phyloP scores from a whole-genome alignment of 2,797 vertebrate species.

The Pseudochaenichthys georgianus region DNA sequence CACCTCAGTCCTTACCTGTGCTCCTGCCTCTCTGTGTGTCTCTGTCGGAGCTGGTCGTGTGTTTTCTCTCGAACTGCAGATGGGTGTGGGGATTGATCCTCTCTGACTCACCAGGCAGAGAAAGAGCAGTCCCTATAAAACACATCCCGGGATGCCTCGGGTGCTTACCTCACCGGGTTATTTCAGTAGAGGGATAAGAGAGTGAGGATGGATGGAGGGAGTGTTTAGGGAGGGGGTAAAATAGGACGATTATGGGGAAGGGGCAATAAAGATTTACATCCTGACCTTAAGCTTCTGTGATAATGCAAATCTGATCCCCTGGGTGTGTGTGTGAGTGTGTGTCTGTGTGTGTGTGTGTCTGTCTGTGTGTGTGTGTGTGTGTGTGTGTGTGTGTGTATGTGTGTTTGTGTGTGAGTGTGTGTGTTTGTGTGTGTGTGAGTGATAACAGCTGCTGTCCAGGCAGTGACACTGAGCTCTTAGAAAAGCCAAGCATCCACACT shows the following conservation, averaged over 20 bases:
- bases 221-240: conserved; percentile 40
- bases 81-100: conserved; percentile 52
- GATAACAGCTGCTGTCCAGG: conserved; percentile 69
- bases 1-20: conserved; percentile 62
- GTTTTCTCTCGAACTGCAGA: conserved; percentile 42
- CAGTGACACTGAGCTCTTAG: conserved; percentile 43
- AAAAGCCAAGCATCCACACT: conserved; percentile 43
- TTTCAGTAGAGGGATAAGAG: conserved; percentile 78
- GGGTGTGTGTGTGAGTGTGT: conserved; percentile 5
- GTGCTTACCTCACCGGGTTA: conserved; percentile 83
- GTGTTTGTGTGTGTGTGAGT: conserved; percentile 20
- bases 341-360: too few relatives aligned
- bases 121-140: conserved; percentile 68
- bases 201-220: conserved; percentile 66
- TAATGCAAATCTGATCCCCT: conserved; percentile 82
- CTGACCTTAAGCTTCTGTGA: conserved; percentile 66
- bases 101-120: conserved; percentile 57
- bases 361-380: conserved; percentile 22
- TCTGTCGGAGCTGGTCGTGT: conserved; percentile 18
- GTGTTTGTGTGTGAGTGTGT: conserved; percentile 20
- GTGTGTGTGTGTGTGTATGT: conserved; percentile 8
- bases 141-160: conserved; percentile 65
- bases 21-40: conserved; percentile 16
- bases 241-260: conserved; percentile 58
- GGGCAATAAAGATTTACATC: conserved; percentile 76